Percentiles rank a stretch among this genome's conserved stretches.
Conservation (phyloP, 2,888 invertebrate genomes). For the Therioaphis trifolii region DNA sequence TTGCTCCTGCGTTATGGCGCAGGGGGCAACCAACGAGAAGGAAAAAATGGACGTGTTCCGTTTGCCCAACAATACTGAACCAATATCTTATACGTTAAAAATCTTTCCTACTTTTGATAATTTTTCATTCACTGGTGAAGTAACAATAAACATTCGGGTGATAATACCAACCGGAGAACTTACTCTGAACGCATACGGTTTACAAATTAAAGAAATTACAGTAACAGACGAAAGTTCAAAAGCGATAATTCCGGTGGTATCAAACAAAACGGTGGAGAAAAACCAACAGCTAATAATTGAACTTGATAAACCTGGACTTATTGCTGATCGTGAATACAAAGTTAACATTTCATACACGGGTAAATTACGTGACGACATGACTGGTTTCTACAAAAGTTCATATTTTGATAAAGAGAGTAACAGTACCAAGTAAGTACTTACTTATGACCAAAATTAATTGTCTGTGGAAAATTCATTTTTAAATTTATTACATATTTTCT, state of each 20-base stretch:
- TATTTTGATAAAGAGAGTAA: slow-evolving; percentile 40
- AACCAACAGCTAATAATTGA: slow-evolving; percentile 43
- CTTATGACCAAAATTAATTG: too few relatives aligned
- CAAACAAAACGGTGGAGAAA: neutral
- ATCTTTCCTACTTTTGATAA: neutral
- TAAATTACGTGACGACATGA: slow-evolving; percentile 60
- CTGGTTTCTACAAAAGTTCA: slow-evolving; percentile 63
- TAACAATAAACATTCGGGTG: neutral
- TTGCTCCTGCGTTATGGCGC: slow-evolving; percentile 22
- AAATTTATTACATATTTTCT: too few relatives aligned
- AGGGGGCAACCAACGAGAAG: neutral
- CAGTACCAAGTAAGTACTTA: slow-evolving; percentile 41
- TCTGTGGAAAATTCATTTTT: too few relatives aligned
- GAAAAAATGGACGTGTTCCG: slow-evolving; percentile 38
- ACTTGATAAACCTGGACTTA: slow-evolving; percentile 7
- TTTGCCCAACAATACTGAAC: slow-evolving; percentile 43
- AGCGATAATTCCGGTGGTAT: neutral
- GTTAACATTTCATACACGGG: slow-evolving; percentile 60
- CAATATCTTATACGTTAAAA: slow-evolving; percentile 4
- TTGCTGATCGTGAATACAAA: slow-evolving; percentile 37
- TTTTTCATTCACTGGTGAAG: neutral
- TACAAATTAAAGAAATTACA: neutral
- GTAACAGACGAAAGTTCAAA: neutral
- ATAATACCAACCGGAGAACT: slow-evolving; percentile 22
- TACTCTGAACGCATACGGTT: slow-evolving; percentile 14